Base-by-base conservation (phyloP, 2,797 vertebrate species). In the Enteromius trimaculatus region DNA sequence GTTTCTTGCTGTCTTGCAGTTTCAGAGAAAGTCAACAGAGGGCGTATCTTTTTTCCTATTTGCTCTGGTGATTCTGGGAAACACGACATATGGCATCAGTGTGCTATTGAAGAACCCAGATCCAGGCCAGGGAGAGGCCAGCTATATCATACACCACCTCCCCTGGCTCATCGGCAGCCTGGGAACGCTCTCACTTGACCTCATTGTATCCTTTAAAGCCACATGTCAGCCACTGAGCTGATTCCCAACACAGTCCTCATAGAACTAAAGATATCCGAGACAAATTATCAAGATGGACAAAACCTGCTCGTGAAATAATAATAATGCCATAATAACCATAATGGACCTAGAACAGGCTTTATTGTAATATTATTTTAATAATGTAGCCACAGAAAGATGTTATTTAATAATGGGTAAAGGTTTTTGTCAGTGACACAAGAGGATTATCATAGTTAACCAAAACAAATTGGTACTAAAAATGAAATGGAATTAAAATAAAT, bases 151-250 rank as follows among this genome's bases (percentile, higher is more conserved):
- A 82, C 97, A 97, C 86, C 98, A 99, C 90, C 90, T 99, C 60
- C 98, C 98, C 49, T 99, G 98, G 98, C 95, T 99, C 17, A 90
- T 99, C 6, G 98, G 98, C 90, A 99, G 97, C 91, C 94, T 99
- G 31, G 98, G 98, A 0, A 97, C 98, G 0, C 96, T 99, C 77
- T 84, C 91, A 8, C 93, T 99, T 0, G 98, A 99, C 8, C 21
- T 96, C 8, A 3, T 96, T 0, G 94, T 99, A 99, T 98, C 97
- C 97, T 99, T 96, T 2, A 81, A 29, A 66, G 26, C 6, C 62
- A n/a, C 29, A 3, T 68, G 49, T 42, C 17, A 17, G 21, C 19
- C 37, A 60, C 26, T 11, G 53, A 62, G 23, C 26, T 31, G 34
- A 79, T 62, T 29, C 26, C 26, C 13, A 62, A 14, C 64, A 77